These are phyloP conservation scores for Saturnia pavonia DNA, from an alignment of 2,888 invertebrate species.

Conservation along the genomic window DNA sequence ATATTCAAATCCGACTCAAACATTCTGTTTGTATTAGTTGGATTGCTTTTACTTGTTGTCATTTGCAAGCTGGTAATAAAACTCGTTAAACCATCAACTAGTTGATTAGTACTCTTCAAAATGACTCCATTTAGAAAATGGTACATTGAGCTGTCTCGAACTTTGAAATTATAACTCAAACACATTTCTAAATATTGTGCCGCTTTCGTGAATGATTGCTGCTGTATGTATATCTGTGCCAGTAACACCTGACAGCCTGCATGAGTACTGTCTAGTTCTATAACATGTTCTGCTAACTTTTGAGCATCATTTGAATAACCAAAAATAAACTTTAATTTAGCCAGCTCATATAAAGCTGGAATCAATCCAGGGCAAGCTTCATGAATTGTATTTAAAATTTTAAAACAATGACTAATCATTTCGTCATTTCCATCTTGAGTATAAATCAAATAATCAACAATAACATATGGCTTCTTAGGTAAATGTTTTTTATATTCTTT, in stretches of 20 bases:
- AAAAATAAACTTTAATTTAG: constrained; percentile 90
- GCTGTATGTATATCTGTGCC: constrained; percentile 91
- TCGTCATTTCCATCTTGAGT: constrained; percentile 72
- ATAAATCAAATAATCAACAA: constrained; percentile 69
- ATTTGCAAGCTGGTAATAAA: constrained; percentile 88
- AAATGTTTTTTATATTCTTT: constrained; percentile 89
- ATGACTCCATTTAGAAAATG: constrained; percentile 93
- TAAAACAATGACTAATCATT: constrained; percentile 80
- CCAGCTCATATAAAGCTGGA: constrained; percentile 85
- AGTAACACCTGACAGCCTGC: constrained; percentile 92
- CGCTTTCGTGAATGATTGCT: constrained; percentile 87
- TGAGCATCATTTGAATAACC: constrained; percentile 89
- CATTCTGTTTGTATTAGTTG: constrained; percentile 50
- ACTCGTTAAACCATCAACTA: constrained; percentile 87
- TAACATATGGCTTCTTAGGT: constrained; percentile 83
- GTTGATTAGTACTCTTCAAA: constrained; percentile 87
- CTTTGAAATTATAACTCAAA: constrained; percentile 95
- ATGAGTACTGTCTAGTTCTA: constrained; percentile 89
- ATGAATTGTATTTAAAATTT: constrained; percentile 86
- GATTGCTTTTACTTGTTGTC: constrained; percentile 65
- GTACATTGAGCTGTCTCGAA: constrained; percentile 94
- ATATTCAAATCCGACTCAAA: constrained; percentile 78
- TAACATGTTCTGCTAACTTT: constrained; percentile 86
- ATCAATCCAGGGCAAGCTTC: constrained; percentile 92
- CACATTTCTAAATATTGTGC: constrained; percentile 94